These are phyloP conservation scores for Arbacia lixula DNA, from an alignment of 53 echinoderm and acorn worm species.

Conservation along the genomic window DNA sequence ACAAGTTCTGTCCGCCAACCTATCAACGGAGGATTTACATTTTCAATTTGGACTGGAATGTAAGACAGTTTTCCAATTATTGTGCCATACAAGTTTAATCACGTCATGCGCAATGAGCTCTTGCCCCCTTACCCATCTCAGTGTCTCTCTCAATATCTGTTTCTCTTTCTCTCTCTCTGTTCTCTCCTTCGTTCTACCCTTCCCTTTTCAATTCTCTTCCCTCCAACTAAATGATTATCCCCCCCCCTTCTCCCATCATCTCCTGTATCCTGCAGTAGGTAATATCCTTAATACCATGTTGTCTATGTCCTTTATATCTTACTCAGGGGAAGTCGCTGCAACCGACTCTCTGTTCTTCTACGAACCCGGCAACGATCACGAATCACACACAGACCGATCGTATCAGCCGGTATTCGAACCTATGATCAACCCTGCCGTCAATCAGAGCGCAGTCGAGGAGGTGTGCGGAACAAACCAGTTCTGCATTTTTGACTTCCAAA, in stretches of 20 bases:
- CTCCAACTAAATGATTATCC: too few relatives aligned
- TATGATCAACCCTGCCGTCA: slow-evolving; percentile 5
- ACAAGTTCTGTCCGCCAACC: not conserved
- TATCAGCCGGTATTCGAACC: slow-evolving; percentile 18
- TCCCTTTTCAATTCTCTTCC: not conserved
- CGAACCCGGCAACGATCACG: slow-evolving; percentile 32
- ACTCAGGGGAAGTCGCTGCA: slow-evolving; percentile 28
- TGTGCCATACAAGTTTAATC: too few relatives aligned
- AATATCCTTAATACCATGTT: not conserved
- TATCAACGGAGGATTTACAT: slow-evolving; percentile 6
- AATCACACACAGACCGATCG: not conserved
- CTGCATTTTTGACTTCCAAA: slow-evolving; percentile 43
- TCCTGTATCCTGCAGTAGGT: not conserved
- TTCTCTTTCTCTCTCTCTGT: not conserved
- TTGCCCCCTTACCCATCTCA: too few relatives aligned
- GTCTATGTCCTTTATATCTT: too few relatives aligned
- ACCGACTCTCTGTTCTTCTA: slow-evolving; percentile 25
- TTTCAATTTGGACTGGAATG: slow-evolving; percentile 15
- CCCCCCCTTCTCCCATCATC: not conserved
- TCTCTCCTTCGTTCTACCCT: not conserved
- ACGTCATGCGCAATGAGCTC: too few relatives aligned
- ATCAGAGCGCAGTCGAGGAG: slow-evolving; percentile 12
- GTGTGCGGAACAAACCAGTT: slow-evolving; percentile 42
- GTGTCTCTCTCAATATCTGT: not conserved
- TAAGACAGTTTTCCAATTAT: too few relatives aligned